Evolutionary conservation across 2,797 vertebrate species (phyloP), one percentile per base, ranked within the genome.

Genomic region (Premnoplex brunnescens): DNA sequence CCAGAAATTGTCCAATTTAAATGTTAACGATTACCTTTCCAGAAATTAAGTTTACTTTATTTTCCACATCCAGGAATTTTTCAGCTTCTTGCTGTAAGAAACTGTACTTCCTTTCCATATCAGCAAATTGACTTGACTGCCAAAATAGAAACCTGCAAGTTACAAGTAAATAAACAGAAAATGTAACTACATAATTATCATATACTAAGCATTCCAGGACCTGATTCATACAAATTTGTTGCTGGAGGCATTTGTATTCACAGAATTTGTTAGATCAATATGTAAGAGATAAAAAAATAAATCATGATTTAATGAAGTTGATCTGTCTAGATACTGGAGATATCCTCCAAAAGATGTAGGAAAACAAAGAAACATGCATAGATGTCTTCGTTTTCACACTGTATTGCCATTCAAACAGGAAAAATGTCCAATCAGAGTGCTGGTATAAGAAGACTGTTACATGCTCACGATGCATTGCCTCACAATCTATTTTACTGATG

Each of bases 131-230:
- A 85, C 97, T 96, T 6, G 99, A 98, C 89, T 99, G 99, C 43
- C 98, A 98, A 76, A 98, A 96, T 52, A 99, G 97, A 91, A 98
- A 80, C 99, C 99, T 99, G 94, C 69, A 98, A 97, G 91, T 96
- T 79, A 10, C 24, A 96, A 91, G 44, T 79, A 95, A 94, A 95
- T 62, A 82, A 72, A 77, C 7, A 96, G 60, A 84, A 90, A 93
- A 72, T 6, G 12, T 24, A 85, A 74, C 8, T 30, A 62, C 7
- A 43, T 44, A 72, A 80, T 55, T 74, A 72, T 17, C 30, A 69
- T 37, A 36, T n/a, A 49, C 32, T 37, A 82, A 71, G 3, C 37
- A 20, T 54, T 87, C 32, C 26, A 43, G 21, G 27, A 74, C 24
- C 20, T 16, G 20, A 88, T 44, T 78, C 52, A 64, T 39, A 68